phyloP scores from a whole-genome alignment of 2,113 vertebrate species.

The Pipra filicauda region DNA sequence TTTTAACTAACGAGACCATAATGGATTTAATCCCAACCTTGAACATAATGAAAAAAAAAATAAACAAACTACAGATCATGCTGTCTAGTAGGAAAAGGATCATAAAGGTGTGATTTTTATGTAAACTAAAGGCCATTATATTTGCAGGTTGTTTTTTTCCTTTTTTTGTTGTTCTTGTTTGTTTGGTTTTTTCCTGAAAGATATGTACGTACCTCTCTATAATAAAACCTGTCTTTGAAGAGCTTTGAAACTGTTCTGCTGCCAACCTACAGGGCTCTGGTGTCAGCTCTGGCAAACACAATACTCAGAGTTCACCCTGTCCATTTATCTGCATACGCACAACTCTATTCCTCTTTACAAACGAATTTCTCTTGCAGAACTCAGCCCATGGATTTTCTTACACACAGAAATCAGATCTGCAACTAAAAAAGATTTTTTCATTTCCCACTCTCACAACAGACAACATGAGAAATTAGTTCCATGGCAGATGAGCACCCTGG shows the following conservation, averaged over 20 bases:
- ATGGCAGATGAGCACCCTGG: neutral
- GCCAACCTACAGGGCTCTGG: neutral
- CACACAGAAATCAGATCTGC: neutral
- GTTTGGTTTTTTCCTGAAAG: neutral
- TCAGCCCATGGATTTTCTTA: neutral
- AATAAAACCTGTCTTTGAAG: neutral
- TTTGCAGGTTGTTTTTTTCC: neutral
- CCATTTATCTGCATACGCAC: neutral
- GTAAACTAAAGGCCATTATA: neutral
- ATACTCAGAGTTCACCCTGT: neutral
- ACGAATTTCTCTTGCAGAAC: neutral
- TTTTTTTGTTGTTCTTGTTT: neutral
- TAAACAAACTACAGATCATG: neutral
- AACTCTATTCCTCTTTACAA: neutral
- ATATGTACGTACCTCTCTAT: accelerated
- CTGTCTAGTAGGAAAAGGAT: neutral
- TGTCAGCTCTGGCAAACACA: neutral
- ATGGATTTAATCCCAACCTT: neutral
- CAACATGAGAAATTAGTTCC: neutral
- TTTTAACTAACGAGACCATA: neutral
- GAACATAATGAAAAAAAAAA: neutral
- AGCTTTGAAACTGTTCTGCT: neutral
- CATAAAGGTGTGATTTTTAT: neutral
- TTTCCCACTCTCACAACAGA: neutral
- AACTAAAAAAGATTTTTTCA: neutral